Percentiles rank a stretch among this genome's conserved stretches.
Evolutionary conservation across 2,797 vertebrate species (phyloP).

Genomic region (Cryptoblepharus egeriae): DNA sequence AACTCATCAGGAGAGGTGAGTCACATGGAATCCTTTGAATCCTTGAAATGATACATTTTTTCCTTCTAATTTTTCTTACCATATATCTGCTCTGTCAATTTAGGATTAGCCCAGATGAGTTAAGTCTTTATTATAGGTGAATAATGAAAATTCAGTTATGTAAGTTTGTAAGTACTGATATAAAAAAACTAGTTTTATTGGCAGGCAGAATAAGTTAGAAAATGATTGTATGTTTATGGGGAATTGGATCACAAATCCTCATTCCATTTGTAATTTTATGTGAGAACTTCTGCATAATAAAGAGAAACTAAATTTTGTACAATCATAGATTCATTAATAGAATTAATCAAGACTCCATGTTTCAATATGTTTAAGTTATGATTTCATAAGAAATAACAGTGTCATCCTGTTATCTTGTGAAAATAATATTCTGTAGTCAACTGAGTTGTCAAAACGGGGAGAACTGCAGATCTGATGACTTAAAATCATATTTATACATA

Average conservation of each 20-base stretch:
- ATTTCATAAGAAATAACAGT: not conserved
- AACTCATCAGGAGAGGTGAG: conserved; percentile 17
- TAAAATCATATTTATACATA: too few relatives aligned
- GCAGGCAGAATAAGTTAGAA: not conserved
- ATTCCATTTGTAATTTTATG: not conserved
- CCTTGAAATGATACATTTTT: not conserved
- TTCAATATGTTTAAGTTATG: not conserved
- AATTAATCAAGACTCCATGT: not conserved
- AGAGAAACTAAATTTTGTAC: not conserved
- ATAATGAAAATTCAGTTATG: not conserved
- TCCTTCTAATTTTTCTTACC: not conserved
- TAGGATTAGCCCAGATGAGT: not conserved
- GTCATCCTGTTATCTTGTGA: not conserved
- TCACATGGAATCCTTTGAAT: not conserved
- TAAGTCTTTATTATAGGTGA: not conserved
- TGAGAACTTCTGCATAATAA: not conserved
- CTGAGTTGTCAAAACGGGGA: not conserved
- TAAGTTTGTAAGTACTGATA: not conserved
- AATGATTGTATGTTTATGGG: not conserved
- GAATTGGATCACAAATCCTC: not conserved
- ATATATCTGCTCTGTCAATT: not conserved
- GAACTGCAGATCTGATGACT: not conserved
- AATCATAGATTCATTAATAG: not conserved
- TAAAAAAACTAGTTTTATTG: not conserved
- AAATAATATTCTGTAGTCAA: not conserved